Percentiles rank a stretch among this genome's conserved stretches.
These are phyloP conservation scores for Melanotaenia maccullochi DNA, from an alignment of 2,797 vertebrate species.

Conservation along the genomic window DNA sequence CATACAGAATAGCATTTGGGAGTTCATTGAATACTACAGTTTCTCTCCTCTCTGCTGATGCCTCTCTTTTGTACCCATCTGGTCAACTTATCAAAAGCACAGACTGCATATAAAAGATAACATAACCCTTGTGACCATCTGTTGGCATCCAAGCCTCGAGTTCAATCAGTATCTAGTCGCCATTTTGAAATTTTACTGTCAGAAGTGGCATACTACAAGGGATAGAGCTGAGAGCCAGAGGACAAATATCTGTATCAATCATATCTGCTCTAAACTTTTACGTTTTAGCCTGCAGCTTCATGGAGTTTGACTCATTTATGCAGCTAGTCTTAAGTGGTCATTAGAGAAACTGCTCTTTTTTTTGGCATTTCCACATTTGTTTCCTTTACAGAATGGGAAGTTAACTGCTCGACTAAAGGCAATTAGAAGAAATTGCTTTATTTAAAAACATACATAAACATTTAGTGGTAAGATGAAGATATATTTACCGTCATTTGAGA, in stretches of 20 bases:
- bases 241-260: neutral
- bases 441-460: neutral
- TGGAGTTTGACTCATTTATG: neutral
- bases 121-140: neutral
- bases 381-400: neutral
- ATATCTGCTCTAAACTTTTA: neutral
- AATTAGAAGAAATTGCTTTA: neutral
- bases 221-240: neutral
- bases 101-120: neutral
- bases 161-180: neutral
- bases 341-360: neutral
- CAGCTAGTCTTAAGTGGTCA: neutral
- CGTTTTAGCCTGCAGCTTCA: neutral
- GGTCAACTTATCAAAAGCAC: neutral
- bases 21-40: neutral
- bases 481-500: neutral
- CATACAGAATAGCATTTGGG: neutral
- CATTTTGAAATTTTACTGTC: neutral
- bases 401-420: neutral
- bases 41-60: neutral
- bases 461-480: neutral
- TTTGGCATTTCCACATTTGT: neutral
- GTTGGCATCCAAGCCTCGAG: neutral
- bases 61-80: neutral
- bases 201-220: neutral